Evolutionary conservation across 2,113 vertebrate species (phyloP).

Genomic region (Chloroceryle aenea): DNA sequence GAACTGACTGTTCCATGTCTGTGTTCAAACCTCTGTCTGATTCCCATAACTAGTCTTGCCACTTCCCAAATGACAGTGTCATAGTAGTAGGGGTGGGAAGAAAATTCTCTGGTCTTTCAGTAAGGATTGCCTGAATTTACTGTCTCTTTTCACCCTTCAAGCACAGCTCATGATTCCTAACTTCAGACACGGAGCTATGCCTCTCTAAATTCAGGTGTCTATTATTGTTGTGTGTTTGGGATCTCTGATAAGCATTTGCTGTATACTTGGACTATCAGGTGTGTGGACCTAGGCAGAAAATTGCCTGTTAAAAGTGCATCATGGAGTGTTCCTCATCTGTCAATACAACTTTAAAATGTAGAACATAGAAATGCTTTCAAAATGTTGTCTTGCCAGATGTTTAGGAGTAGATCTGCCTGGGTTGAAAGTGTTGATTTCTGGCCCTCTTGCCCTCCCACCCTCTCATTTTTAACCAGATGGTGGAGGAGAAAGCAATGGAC

Average conservation of each 20-base stretch:
- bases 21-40: background rate
- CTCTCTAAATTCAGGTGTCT: background rate
- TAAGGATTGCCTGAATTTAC: background rate
- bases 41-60: background rate
- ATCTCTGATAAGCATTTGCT: background rate
- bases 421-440: background rate
- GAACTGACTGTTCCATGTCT: accelerated
- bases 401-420: too few species aligned
- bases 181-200: background rate
- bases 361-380: background rate
- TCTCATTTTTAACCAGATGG: slow-evolving; percentile 20
- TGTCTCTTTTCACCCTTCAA: background rate
- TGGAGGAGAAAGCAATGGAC: background rate
- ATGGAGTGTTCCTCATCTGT: background rate
- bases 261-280: background rate
- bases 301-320: background rate
- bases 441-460: background rate
- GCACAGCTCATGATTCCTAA: background rate
- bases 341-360: background rate
- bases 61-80: background rate
- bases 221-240: background rate
- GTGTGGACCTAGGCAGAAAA: background rate
- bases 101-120: background rate
- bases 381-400: background rate
- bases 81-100: background rate